Evolutionary conservation across 2,797 vertebrate species (phyloP).

Genomic region (Streptopelia turtur): DNA sequence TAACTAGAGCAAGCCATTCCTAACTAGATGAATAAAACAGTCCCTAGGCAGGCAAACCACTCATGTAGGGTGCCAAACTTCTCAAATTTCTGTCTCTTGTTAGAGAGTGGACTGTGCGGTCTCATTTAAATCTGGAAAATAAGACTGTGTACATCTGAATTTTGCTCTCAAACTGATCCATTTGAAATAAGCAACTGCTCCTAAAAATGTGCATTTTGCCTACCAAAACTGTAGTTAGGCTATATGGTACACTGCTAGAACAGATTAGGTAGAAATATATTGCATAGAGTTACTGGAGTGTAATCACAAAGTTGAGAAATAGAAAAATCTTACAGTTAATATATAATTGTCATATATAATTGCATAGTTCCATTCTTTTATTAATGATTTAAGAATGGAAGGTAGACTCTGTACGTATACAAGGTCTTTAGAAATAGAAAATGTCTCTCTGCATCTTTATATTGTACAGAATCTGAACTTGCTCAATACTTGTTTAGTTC

Average conservation of each 20-base stretch:
- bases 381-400: not conserved
- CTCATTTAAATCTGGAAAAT: not conserved
- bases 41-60: constrained; percentile 2
- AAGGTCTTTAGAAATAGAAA: not conserved
- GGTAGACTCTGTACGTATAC: not conserved
- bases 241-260: not conserved
- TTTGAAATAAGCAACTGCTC: not conserved
- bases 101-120: not conserved
- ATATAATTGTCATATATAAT: not conserved
- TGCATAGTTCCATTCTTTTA: not conserved
- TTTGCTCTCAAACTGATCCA: not conserved
- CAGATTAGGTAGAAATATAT: not conserved
- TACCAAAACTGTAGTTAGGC: not conserved
- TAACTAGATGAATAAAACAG: constrained; percentile 50
- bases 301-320: not conserved
- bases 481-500: not conserved
- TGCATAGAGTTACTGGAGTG: not conserved
- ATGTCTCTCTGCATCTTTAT: not conserved
- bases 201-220: not conserved
- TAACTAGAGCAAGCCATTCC: not conserved
- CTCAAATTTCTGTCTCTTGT: not conserved
- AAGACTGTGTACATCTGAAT: not conserved
- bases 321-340: not conserved
- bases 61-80: not conserved
- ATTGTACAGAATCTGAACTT: not conserved